Conservation (phyloP, 2,888 invertebrate genomes). For the Tenthredo scrophulariae region DNA sequence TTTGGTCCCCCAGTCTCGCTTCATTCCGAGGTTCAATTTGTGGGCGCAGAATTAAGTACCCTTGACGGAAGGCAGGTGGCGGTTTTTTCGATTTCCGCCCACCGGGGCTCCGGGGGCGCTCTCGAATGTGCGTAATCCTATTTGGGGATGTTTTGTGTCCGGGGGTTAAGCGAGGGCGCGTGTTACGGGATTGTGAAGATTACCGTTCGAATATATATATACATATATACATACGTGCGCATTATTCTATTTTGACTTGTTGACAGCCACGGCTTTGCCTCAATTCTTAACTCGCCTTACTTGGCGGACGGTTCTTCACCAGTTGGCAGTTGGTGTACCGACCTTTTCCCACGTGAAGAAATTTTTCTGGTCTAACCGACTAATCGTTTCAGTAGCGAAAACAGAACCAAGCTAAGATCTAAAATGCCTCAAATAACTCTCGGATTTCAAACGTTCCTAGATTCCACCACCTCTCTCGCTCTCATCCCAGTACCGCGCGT, state of each 20-base stretch:
- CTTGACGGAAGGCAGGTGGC: conserved; percentile 43
- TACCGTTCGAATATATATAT: conserved; percentile 13
- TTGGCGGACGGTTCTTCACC: not conserved
- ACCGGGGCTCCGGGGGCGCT: not conserved
- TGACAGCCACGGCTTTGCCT: conserved; percentile 8
- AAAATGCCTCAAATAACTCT: conserved; percentile 34
- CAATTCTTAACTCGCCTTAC: not conserved
- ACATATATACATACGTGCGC: not conserved
- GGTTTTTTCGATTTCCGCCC: conserved; percentile 36
- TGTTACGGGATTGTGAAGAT: conserved; percentile 38
- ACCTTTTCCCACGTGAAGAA: not conserved
- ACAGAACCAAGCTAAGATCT: conserved; percentile 17
- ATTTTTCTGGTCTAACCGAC: not conserved
- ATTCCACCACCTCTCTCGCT: conserved; percentile 32
- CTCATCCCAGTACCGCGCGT: not conserved
- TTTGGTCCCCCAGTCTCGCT: not conserved
- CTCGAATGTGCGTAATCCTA: conserved; percentile 35
- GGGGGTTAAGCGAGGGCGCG: conserved; percentile 35
- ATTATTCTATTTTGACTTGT: conserved; percentile 31
- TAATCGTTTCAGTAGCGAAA: conserved; percentile 24
- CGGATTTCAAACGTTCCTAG: conserved; percentile 43
- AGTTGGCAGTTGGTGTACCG: not conserved
- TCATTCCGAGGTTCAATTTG: conserved; percentile 12
- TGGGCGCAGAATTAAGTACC: conserved; percentile 6
- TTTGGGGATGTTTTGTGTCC: conserved; percentile 48